Evolutionary conservation across 2,113 vertebrate genomes (phyloP).

Genomic region (Tauraco erythrolophus): DNA sequence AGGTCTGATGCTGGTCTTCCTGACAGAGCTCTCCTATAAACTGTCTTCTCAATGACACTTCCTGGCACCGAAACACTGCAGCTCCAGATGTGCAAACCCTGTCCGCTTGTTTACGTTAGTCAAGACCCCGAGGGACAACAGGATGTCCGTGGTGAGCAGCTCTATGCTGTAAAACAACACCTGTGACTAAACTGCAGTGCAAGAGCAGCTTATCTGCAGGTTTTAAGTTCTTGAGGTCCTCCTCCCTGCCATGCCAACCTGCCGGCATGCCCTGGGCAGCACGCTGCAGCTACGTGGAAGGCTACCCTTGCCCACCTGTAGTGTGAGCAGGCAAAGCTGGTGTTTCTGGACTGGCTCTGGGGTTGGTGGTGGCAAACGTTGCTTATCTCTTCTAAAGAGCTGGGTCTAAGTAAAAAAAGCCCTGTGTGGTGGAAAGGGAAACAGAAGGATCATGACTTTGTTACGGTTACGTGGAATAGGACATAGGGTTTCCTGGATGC

Average conservation of each 20-base stretch:
- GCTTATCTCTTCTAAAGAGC: not conserved
- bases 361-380: not conserved
- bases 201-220: not conserved
- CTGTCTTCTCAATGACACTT: not conserved
- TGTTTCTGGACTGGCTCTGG: not conserved
- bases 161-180: not conserved
- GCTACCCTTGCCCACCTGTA: not conserved
- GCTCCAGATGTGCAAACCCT: not conserved
- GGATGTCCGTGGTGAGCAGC: not conserved
- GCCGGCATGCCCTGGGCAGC: rapidly evolving
- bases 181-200: not conserved
- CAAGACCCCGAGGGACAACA: not conserved
- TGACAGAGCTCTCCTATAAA: not conserved
- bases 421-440: not conserved
- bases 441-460: constrained; percentile 26
- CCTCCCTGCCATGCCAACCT: not conserved
- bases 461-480: not conserved
- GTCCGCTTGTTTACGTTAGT: not conserved
- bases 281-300: rapidly evolving
- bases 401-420: not conserved
- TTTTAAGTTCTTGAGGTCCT: not conserved
- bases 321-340: not conserved
- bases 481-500: constrained; percentile 24
- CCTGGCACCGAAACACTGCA: not conserved
- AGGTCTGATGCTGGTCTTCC: not conserved